These are phyloP conservation scores for Linhomoeus sp. DNA, from an alignment of 2,888 invertebrate species.

Conservation along the genomic window DNA sequence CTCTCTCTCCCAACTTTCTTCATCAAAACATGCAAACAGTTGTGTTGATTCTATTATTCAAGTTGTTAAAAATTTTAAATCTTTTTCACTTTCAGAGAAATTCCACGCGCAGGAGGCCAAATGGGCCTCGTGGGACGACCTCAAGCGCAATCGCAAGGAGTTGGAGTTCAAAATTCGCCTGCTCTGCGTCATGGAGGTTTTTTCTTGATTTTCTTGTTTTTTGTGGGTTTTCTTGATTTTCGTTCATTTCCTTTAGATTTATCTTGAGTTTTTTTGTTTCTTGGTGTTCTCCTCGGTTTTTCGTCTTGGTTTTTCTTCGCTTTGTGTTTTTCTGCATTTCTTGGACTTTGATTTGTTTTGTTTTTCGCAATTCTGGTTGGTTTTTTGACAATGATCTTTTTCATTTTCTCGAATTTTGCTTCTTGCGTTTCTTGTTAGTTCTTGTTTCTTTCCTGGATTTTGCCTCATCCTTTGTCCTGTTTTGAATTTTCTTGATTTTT, in stretches of 20 bases:
- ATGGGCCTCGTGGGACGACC: slow-evolving; percentile 31
- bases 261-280: slow-evolving; percentile 27
- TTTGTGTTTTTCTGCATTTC: slow-evolving; percentile 75
- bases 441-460: no score
- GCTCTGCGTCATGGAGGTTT: slow-evolving; percentile 73
- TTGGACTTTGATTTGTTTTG: slow-evolving; percentile 59
- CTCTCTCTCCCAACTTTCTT: no score
- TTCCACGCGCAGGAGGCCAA: slow-evolving; percentile 47
- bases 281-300: no score
- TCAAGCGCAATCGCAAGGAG: slow-evolving; percentile 16
- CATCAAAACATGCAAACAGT: no score
- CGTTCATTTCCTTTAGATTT: no score
- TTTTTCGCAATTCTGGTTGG: not conserved
- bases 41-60: no score
- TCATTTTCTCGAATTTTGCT: slow-evolving; percentile 75
- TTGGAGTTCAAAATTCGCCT: slow-evolving; percentile 66
- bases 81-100: slow-evolving; percentile 31
- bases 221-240: no score
- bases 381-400: slow-evolving; percentile 67
- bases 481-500: no score
- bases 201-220: slow-evolving; percentile 27
- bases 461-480: no score
- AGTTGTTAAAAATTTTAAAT: slow-evolving; percentile 27
- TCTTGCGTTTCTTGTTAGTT: slow-evolving; percentile 18
- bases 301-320: no score